Evolutionary conservation across 2,888 invertebrate species (phyloP).

Genomic region (Agrotis clavis): DNA sequence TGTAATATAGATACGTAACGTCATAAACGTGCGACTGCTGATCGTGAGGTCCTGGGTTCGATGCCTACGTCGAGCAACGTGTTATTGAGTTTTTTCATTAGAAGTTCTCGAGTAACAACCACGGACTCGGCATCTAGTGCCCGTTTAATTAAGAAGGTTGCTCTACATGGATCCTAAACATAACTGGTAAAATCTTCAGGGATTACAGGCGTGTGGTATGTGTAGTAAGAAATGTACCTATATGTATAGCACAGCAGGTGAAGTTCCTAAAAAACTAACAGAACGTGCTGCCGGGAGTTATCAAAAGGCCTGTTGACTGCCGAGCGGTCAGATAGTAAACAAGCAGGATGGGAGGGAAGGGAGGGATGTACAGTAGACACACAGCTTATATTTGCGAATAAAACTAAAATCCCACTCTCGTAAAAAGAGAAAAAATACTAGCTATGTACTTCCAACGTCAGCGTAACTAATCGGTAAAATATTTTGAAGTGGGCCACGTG

Average conservation of each 20-base stretch:
- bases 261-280: conserved; percentile 10
- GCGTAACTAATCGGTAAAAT: not conserved
- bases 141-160: no score
- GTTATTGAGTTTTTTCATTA: no score
- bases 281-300: not conserved
- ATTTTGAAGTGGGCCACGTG: conserved; percentile 1
- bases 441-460: no score
- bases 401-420: not conserved
- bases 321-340: conserved; percentile 26
- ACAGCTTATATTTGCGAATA: no score
- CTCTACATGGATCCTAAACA: no score
- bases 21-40: no score
- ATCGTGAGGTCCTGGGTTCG: no score
- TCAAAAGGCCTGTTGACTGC: conserved; percentile 1
- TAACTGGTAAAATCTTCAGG: no score
- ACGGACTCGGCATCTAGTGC: no score
- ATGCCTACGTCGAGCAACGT: no score
- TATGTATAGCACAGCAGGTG: not conserved
- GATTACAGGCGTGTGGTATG: not conserved
- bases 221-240: not conserved
- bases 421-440: no score
- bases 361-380: not conserved
- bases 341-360: conserved; percentile 2
- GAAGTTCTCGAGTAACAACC: no score
- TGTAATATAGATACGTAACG: not conserved